Base-by-base conservation (phyloP, 2,888 invertebrate genomes). In the Drosophila colorata region DNA sequence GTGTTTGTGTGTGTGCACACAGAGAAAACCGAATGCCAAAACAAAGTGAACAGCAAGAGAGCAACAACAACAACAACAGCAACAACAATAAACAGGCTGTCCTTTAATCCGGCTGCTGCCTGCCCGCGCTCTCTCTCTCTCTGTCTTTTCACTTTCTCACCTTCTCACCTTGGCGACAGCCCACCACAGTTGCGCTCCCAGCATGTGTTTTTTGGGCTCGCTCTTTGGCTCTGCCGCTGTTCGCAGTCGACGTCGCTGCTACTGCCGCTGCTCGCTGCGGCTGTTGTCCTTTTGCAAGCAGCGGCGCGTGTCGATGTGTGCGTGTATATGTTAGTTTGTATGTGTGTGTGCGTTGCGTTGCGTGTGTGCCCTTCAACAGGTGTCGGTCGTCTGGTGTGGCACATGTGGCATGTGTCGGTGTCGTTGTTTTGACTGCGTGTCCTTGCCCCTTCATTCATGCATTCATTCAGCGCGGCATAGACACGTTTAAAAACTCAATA, bases 341-440 rank as follows among this genome's bases (percentile, higher is more conserved):
- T 48, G 70, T 63, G 55, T 47, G 53, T 46, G 52, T 69, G 51
- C 20, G 46, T 63, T 74, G 56, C 75, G 74, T 75, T 78, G 80
- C 78, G 78, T 75, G 73, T 78, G 61, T 71, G 76, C 74, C 55
- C 68, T 52, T 78, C 87, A 85, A 87, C 86, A 86, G 86, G 86
- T 85, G 87, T 83, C 72, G 68, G 66, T 74, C 49, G 75, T 72
- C 70, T 76, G 70, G n/a, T 61, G 60, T 55, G 51, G 43, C 69
- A 61, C 72, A 68, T 76, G 76, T 76, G 75, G 69, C 75, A 75
- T 78, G 78, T 78, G 76, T 72, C 80, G 63, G 63, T 68, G 71
- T 67, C 74, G 61, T 55, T 74, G 73, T 79, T 81, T 65, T 76
- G 74, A 76, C 72, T 84, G 72, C 68, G 67, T 70, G 61, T 69